phyloP scores from a whole-genome alignment of 2,113 vertebrate genomes.

The Protomyctophum bolini region DNA sequence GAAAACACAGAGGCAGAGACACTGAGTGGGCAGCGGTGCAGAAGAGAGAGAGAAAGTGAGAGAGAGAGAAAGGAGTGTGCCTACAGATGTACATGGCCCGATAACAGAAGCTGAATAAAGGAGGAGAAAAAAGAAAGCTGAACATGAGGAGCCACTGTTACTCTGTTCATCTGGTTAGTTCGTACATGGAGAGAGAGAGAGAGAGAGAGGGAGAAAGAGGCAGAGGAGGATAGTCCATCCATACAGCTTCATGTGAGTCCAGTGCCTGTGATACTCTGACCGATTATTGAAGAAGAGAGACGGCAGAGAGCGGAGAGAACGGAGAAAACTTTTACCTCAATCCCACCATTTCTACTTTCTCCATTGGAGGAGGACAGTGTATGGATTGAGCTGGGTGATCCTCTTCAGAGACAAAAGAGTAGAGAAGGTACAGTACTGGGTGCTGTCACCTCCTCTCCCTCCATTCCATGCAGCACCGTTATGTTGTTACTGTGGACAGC shows the following conservation, averaged over 20 bases:
- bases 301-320: conserved; percentile 2
- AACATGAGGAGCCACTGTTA: no score
- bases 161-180: no score
- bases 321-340: neutral
- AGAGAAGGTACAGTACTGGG: conserved; percentile 11
- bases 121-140: neutral
- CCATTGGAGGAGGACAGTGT: neutral
- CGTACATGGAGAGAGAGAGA: neutral
- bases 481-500: neutral
- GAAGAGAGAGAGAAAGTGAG: conserved; percentile 51
- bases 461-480: neutral
- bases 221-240: conserved; percentile 22
- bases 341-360: neutral
- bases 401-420: conserved; percentile 17
- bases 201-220: conserved; percentile 46
- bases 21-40: conserved; percentile 67
- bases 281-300: conserved; percentile 12
- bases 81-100: no score
- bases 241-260: neutral
- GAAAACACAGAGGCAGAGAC: conserved; percentile 23
- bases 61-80: conserved; percentile 25
- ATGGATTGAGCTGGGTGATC: neutral
- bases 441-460: neutral
- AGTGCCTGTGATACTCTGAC: conserved; percentile 14
- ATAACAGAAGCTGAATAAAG: neutral